Base-by-base conservation (phyloP, 2,888 invertebrate species). In the Meta bourneti region DNA sequence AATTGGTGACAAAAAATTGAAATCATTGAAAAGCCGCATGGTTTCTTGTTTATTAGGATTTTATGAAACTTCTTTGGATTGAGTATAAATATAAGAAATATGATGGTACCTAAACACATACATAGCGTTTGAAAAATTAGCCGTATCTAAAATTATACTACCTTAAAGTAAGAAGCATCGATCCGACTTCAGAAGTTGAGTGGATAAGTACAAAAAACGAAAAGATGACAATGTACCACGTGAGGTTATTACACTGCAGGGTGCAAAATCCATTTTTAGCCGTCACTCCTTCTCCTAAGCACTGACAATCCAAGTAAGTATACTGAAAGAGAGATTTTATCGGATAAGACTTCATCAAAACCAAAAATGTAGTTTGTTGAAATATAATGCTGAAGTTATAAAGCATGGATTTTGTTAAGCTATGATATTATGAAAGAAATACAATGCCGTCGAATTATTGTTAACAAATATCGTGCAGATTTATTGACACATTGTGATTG, bases 161-260 rank as follows among this genome's bases (percentile, higher is more conserved):
- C 94, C 94, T 93, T 95, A 98, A 96, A 93, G 98, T 98, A 93
- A 98, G 96, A 94, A 98, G 95, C 96, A 98, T 98, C 84, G 98
- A 97, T 91, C 98, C 98, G 80, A 98, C 98, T 95, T 98, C 98
- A 61, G 98, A 98, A 86, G 98, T 98, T 93, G 98, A 98, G 95
- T 98, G 98, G 94, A 98, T 97, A 95, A 98, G 98, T 95, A 98
- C 98, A 94, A 98, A 96, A 93, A 97, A 96, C 13, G 98, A 98
- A 95, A 98, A 98, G 90, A 98, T 96, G 94, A 96, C 95, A 95
- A 97, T 96, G 95, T 98, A 98, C 94, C 97, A 96, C 94, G 97
- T 96, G 94, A 98, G 97, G 95, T 97, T 97, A 94, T 96, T 96
- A 95, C 98, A 98, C 93, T 97, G 96, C 72, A 96, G 96, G 94